Base-by-base conservation (phyloP, 2,113 vertebrate species). In the Macrotis lagotis region DNA sequence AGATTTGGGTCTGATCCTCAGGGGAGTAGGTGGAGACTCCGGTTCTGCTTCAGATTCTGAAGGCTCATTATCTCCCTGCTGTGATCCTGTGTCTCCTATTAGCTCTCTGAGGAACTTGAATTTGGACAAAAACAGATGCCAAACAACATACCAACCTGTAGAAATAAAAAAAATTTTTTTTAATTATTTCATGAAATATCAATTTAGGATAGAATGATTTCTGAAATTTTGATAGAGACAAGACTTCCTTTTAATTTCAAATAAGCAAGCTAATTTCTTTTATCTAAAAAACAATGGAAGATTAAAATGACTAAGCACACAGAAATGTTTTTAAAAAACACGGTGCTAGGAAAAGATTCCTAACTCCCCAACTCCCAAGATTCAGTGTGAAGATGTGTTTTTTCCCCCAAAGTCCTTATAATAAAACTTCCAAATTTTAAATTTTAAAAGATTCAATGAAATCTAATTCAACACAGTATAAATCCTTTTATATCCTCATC, bases 41-140 rank as follows among this genome's bases (percentile, higher is more conserved):
- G 98, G 98, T 6, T 99, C 99, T 0, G 97, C 96, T 98, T 99
- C 99, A 49, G 99, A 66, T 94, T 99, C 99, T n/a, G 99, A 98
- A 51, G 99, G 98, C 91, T 99, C 99, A 9, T 98, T 98, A 95
- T 99, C 99, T 44, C 99, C 99, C 95, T 99, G 99, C 0, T 99
- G 99, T 88, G 99, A 99, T 44, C 99, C 98, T 0, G 99, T 99
- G 55, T 99, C 99, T 25, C 99, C 99, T 51, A 99, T 98, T 24
- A 99, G 98, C 97, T 99, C 99, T 48, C 99, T 99, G 95, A 99
- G 98, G 98, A 99, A 99, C 98, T 99, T 99, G 98, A 99, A 99
- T 98, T 99, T 99, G 51, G 99, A 99, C 96, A 99, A 96, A 98
- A 99, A 99, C 93, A 99, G 98, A 93, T 99, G 99, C 99, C 99